Conservation (phyloP, 2,888 invertebrate genomes). For the Eupithecia dodoneata region DNA sequence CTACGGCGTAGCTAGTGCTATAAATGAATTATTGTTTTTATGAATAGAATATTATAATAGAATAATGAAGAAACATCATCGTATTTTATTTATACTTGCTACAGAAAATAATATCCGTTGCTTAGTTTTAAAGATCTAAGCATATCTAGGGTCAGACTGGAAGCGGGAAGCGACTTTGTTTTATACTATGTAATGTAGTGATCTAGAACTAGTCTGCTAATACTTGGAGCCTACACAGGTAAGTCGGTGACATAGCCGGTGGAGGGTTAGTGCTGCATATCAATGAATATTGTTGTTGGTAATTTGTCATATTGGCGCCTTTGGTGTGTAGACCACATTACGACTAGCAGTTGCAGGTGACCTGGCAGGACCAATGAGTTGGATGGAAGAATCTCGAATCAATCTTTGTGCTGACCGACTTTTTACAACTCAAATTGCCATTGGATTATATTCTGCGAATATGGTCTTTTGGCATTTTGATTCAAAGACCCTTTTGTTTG, state of each 20-base stretch:
- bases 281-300: no score
- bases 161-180: no score
- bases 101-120: not conserved
- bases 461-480: not conserved
- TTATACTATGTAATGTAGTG: no score
- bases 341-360: not conserved
- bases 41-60: no score
- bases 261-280: no score
- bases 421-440: not conserved
- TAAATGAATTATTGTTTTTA: not conserved
- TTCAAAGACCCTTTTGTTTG: not conserved
- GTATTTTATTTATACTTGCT: not conserved
- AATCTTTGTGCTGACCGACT: not conserved
- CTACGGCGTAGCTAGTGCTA: slow-evolving; percentile 12
- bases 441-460: not conserved
- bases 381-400: not conserved
- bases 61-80: not conserved
- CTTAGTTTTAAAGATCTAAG: no score
- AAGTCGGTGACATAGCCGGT: not conserved
- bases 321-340: not conserved
- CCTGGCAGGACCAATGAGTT: not conserved
- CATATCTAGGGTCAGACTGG: no score
- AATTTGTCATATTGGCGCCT: no score
- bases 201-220: no score
- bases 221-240: no score